Evolutionary conservation across 2,888 invertebrate species (phyloP), one percentile per base, ranked within the genome.

Genomic region (Creontiades dilutus): DNA sequence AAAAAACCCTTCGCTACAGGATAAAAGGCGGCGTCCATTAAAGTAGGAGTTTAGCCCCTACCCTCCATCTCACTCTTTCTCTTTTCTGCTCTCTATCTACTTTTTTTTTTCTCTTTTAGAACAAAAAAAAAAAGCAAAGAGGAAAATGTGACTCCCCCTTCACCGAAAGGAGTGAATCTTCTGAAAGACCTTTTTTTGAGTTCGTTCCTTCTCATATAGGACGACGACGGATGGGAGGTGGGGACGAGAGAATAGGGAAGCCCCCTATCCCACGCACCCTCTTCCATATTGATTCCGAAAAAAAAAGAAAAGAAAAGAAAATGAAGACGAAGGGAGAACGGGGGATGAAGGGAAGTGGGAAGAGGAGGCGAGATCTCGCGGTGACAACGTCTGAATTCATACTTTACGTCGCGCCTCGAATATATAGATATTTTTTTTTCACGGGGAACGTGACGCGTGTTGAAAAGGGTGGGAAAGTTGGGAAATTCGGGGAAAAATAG

Each of bases 271-370:
- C 19, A 68, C 68, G 68, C 68, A 68, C 68, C 23, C 68, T 68
- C 23, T 23, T 68, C 68, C 68, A 68, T 68, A 68, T 68, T 68
- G 68, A 68, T 68, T 68, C 23, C 68, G 23, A 7, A n/a, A 27
- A 68, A 27, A 68, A 68, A 23, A 68, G 37, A 37, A 23, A 68
- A 23, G 19, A 11, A 68, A 19, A n/a, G 9, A 19, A 68, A 19
- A 23, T 27, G 19, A 23, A 19, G 27, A 23, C 13, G 68, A 9
- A n/a, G 68, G 23, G 68, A 19, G 68, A 68, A 23, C 12, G 68
- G 23, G 27, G 27, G 68, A 68, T 12, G 19, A 68, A 68, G 27
- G 27, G 23, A 61, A 13, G n/a, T 57, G 37, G 52, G 52, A 19
- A 23, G 68, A 3, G 27, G 19, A 23, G 23, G 11, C 23, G 68